A percentile compares a stretch with the other conserved stretches of the same genome.
Evolutionary conservation across 2,113 vertebrate species (phyloP).

Genomic region (Bos taurus): ARS-UCD2.0 NC_037343.1:49484501-49485000

Average conservation of each 20-base stretch:
- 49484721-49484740: not conserved
- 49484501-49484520: not conserved
- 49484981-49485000: not conserved
- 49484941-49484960: not conserved
- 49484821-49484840: rapidly evolving
- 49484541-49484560: rapidly evolving
- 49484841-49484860: rapidly evolving
- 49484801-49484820: rapidly evolving
- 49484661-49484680: rapidly evolving
- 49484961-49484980: rapidly evolving
- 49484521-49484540: too few relatives aligned
- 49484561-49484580: not conserved
- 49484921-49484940: rapidly evolving
- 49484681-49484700: rapidly evolving
- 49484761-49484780: rapidly evolving
- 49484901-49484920: not conserved
- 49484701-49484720: not conserved
- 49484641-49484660: not conserved
- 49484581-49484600: not conserved
- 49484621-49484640: not conserved
- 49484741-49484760: not conserved
- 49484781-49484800: rapidly evolving
- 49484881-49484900: not conserved
- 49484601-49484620: rapidly evolving
- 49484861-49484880: rapidly evolving